Base-by-base conservation (phyloP, 1,140 invertebrate genomes). In the Contarinia nasturtii region DNA sequence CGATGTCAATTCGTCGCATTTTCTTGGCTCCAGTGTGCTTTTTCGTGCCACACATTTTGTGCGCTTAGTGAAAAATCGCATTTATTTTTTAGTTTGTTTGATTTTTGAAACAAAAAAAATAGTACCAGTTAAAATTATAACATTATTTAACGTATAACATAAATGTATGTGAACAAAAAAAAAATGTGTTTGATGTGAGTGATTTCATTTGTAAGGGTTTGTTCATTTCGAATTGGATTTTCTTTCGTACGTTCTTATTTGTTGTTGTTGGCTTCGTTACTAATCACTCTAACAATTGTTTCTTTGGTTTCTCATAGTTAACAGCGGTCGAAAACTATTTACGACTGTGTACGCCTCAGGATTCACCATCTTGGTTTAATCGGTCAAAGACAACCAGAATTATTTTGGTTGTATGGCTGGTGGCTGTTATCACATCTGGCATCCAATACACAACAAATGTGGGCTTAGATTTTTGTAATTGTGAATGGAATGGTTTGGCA, bases 391-490 rank as follows among this genome's bases (percentile, higher is more conserved):
- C 76, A 36, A 77, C 75, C 4, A 52, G 54, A 0, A 55, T 65
- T 3, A 62, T 77, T 10, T 51, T 77, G 10, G 22, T 51, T 1
- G 64, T 75, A 14, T 78, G 76, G 76, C 50, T 53, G 7, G 45
- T 64, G 15, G 66, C 67, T 52, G 55, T 65, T 0, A 55, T 64
- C 0, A 62, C 64, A 15, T 67, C 70, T 4, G 70, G 73, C 1
- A 55, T 76, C 8, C 75, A 78, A 49, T 71, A 71, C 33, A 58
- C 66, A 4, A 52, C 64, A n/a, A 65, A 73, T 40, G 53, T 75
- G 0, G 72, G 73, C 7, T 78, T 77, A n/a, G 76, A 80, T 48
- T 79, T 80, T 49, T 82, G 79, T 55, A 64, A 63, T 2, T 65
- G 75, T 2, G 57, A 27, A 42, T 33, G 10, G 12, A 43, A 33